Conservation (phyloP, 2,113 vertebrate species). For the Pelusios castaneus region DNA sequence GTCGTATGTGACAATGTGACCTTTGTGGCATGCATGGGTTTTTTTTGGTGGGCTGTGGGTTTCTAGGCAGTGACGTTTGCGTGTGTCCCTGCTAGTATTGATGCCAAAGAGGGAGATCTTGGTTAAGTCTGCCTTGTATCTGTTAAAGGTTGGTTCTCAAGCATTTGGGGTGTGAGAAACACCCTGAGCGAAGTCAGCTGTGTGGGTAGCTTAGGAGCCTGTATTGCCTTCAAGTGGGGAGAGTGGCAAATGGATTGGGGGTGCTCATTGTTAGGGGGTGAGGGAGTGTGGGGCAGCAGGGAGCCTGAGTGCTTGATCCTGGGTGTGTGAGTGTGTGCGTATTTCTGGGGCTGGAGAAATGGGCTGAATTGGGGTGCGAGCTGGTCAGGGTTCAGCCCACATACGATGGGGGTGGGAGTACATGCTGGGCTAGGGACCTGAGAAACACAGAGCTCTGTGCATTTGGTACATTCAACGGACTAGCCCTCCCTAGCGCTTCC, state of each 20-base stretch:
- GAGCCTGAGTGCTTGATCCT: not conserved
- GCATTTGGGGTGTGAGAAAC: not conserved
- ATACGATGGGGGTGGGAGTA: not conserved
- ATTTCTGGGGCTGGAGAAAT: not conserved
- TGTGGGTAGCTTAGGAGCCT: not conserved
- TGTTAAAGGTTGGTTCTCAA: not conserved
- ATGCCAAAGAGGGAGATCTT: not conserved
- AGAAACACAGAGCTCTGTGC: not conserved
- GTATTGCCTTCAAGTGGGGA: not conserved
- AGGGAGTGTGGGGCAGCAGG: not conserved
- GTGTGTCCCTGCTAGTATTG: not conserved
- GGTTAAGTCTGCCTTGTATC: not conserved
- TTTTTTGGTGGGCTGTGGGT: not conserved
- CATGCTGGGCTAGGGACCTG: not conserved
- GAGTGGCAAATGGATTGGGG: not conserved
- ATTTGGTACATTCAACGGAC: not conserved
- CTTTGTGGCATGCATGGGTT: not conserved
- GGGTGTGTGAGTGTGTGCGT: not conserved
- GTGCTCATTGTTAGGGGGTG: not conserved
- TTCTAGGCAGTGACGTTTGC: not conserved
- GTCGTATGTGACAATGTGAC: not conserved
- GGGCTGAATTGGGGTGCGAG: not conserved
- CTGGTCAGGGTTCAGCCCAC: not conserved
- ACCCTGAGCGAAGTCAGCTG: not conserved
- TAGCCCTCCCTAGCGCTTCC: not conserved